Percentiles rank a stretch among this genome's conserved stretches.
phyloP scores from a whole-genome alignment of 23 tunicate species.

The Oikopleura vanhoeffeni region DNA sequence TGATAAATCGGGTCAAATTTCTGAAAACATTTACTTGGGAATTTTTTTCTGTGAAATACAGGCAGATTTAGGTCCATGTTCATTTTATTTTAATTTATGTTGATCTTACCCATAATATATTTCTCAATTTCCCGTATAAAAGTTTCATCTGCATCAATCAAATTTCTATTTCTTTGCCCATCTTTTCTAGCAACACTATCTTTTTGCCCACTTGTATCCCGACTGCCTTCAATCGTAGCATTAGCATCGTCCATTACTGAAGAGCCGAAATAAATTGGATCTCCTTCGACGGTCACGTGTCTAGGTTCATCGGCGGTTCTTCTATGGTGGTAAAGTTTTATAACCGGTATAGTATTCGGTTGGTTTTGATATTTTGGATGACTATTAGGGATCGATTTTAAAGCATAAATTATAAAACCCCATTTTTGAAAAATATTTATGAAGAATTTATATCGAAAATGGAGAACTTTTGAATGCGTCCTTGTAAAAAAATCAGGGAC shows the following conservation, averaged over 20 bases:
- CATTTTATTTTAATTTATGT: too few species aligned
- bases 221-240: neutral
- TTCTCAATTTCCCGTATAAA: neutral
- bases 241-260: neutral
- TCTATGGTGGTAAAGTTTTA: slow-evolving; percentile 1
- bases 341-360: too few species aligned
- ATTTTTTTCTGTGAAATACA: neutral
- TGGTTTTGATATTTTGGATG: too few species aligned
- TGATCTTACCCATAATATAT: neutral
- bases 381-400: too few species aligned
- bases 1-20: too few species aligned
- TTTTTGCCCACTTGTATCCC: neutral
- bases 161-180: neutral
- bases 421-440: too few species aligned
- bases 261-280: neutral
- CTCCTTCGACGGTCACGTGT: neutral
- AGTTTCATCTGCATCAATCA: neutral
- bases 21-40: neutral
- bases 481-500: too few species aligned
- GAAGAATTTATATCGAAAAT: too few species aligned
- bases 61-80: too few species aligned
- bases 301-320: neutral
- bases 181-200: neutral
- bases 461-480: too few species aligned
- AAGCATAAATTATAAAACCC: too few species aligned